Evolutionary conservation across 2,888 invertebrate genomes (phyloP).

Genomic region (Epsilonema sp.): DNA sequence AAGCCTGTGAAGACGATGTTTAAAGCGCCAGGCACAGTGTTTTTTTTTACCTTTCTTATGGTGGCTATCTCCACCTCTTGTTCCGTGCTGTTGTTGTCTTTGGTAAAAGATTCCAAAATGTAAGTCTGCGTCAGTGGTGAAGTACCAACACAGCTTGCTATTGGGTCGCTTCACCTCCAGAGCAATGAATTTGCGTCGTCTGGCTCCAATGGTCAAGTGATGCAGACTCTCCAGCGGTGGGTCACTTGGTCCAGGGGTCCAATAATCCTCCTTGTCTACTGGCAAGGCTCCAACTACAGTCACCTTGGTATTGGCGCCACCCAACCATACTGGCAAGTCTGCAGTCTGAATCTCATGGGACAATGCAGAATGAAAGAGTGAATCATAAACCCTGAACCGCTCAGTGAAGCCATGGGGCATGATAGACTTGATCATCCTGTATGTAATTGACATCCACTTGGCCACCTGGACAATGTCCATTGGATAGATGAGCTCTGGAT

Average conservation of each 20-base stretch:
- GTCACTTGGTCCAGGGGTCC: conserved; percentile 15
- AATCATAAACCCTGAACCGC: conserved; percentile 8
- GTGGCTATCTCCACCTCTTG: no score
- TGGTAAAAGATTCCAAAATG: conserved; percentile 24
- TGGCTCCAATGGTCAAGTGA: conserved; percentile 8
- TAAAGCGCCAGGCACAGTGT: no score
- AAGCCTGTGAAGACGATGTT: no score
- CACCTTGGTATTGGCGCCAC: conserved; percentile 22
- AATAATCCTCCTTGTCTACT: conserved; percentile 15
- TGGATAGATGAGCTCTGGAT: conserved; percentile 19
- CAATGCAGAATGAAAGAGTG: background rate
- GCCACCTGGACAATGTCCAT: conserved; percentile 25
- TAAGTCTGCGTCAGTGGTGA: conserved; percentile 23
- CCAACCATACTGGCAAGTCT: conserved; percentile 1
- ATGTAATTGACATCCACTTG: conserved; percentile 26
- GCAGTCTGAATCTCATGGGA: background rate
- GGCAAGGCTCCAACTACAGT: conserved; percentile 15
- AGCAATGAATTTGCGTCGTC: conserved; percentile 16
- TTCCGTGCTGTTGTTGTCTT: no score
- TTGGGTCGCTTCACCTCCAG: conserved; percentile 15
- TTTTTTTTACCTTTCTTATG: no score
- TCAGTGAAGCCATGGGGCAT: conserved; percentile 27
- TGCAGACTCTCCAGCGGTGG: conserved; percentile 12
- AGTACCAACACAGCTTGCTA: conserved; percentile 22
- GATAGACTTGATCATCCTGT: conserved; percentile 15